Conservation (phyloP, 2,888 invertebrate genomes). For the Entomobrya multifasciata region DNA sequence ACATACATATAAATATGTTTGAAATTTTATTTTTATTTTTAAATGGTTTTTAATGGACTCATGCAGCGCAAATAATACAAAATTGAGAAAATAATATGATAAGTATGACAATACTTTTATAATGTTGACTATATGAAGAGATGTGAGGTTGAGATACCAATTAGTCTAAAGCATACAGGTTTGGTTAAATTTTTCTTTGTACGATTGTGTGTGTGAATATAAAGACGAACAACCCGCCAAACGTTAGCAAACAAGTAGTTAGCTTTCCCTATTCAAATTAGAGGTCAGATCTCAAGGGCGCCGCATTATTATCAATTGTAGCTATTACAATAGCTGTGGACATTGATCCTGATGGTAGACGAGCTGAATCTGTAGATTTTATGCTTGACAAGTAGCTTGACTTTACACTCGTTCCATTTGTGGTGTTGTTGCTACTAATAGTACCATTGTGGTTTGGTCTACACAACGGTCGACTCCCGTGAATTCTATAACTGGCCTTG, state of each 20-base stretch:
- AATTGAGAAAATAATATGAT: no score
- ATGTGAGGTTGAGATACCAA: no score
- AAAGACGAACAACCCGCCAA: background rate
- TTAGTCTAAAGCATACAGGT: no score
- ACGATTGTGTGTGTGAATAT: no score
- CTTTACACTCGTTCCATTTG: constrained; percentile 59
- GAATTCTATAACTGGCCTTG: constrained; percentile 7
- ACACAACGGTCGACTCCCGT: constrained; percentile 27
- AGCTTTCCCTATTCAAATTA: background rate
- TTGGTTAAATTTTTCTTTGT: no score
- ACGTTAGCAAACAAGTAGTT: no score
- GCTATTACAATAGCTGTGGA: background rate
- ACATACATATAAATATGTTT: no score
- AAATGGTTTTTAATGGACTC: no score
- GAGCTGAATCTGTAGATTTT: constrained; percentile 58
- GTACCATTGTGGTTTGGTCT: constrained; percentile 49
- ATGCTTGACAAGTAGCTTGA: constrained; percentile 66
- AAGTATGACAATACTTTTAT: no score
- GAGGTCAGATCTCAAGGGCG: constrained; percentile 8
- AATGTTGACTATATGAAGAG: no score
- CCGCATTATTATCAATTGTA: background rate
- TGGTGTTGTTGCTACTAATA: constrained; percentile 28
- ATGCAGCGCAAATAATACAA: no score
- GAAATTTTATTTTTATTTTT: no score
- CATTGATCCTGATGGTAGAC: constrained; percentile 10